Conservation (phyloP, 2,797 vertebrate genomes). For the Hylomyscus alleni region DNA sequence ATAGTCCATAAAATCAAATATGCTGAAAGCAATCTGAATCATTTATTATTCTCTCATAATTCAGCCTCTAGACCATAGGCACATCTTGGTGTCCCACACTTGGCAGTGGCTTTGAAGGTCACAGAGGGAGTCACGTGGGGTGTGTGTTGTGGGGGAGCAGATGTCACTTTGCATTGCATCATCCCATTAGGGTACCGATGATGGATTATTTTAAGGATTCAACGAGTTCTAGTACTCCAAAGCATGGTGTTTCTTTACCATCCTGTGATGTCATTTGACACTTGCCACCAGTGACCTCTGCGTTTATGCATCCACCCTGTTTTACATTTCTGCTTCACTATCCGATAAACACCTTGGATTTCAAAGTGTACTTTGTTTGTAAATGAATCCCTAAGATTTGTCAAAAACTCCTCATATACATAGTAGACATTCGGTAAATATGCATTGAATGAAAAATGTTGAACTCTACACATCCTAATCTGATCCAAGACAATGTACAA, state of each 20-base stretch:
- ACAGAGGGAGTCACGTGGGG: not conserved
- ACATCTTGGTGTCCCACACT: not conserved
- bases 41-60: slow-evolving; percentile 55
- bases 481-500: not conserved
- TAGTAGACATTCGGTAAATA: slow-evolving; percentile 4
- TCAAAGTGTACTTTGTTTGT: slow-evolving; percentile 21
- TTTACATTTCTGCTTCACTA: slow-evolving; percentile 14
- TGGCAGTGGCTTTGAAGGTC: not conserved
- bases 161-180: not conserved
- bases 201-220: not conserved
- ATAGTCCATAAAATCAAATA: slow-evolving; percentile 76
- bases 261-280: not conserved
- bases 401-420: not conserved
- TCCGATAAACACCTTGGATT: not conserved
- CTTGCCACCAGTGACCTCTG: not conserved
- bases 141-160: not conserved
- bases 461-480: not conserved
- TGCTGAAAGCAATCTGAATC: slow-evolving; percentile 62
- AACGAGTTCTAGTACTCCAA: not conserved
- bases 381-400: not conserved
- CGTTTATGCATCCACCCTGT: not conserved
- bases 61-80: slow-evolving; percentile 29
- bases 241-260: not conserved
- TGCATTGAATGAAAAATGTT: slow-evolving; percentile 6
- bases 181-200: not conserved